Evolutionary conservation across 2,888 invertebrate genomes (phyloP), one percentile per base, ranked within the genome.

Genomic region (Dyspetes luteomarginatus): DNA sequence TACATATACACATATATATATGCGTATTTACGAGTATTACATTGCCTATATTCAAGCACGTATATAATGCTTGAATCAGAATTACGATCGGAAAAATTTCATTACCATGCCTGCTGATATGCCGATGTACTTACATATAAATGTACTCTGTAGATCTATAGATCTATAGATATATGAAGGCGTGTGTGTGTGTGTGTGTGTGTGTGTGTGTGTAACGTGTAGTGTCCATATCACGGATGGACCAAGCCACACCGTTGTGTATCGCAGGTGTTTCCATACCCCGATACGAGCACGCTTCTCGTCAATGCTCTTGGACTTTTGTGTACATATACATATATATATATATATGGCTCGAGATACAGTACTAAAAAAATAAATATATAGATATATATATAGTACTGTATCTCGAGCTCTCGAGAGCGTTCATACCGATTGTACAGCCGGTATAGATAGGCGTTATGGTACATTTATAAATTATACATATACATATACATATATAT

Each of bases 221-320:
- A 36, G 36, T 36, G 12, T n/a, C 28, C 28, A 5, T 12, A 12
- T 36, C 36, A 36, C 36, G 7, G 69, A 55, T 45, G 69, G 55
- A 9, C 30, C 43, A 24, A n/a, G 62, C 55, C 24, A 60, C 60
- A 67, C 55, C 64, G 36, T 26, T 64, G 72, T 62, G 81, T 81
- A 65, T 69, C 74, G 74, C 81, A 81, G 81, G 81, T 81, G 81
- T 81, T 81, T 74, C 69, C 67, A 69, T 9, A n/a, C 78, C 64
- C 43, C 69, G 78, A 68, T 73, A 68, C 74, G 78, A 50, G 69
- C 78, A 74, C 68, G 69, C 73, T 69, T 69, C 77, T 78, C 77
- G 78, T 74, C 78, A 78, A 77, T 64, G 69, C 69, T 48, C 69
- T 55, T 17, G n/a, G 41, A 64, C 24, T 64, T n/a, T 62, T 52